Evolutionary conservation across 2,888 invertebrate genomes (phyloP), one percentile per base, ranked within the genome.

Genomic region (Rotaria sp.): DNA sequence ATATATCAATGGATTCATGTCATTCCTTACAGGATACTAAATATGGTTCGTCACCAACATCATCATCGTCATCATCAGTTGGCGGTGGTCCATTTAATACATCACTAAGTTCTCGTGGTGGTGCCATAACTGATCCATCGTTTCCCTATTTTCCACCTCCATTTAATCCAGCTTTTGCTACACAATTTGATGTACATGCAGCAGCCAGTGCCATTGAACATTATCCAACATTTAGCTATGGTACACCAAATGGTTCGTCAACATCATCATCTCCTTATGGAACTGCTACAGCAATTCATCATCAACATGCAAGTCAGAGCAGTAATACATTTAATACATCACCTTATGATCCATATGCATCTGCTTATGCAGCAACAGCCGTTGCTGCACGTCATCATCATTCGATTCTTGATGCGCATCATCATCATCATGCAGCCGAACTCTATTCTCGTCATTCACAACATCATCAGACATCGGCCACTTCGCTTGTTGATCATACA

Each of bases 41-140:
- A 80, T 80, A 80, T 80, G 80, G 80, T 80, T 80, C 80, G 15
- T 80, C 80, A 45, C 80, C 80, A 80, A 80, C 80, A 80, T 80
- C 80, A 26, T 80, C 80, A n/a, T 80, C 80, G 13, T 80, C 80
- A 45, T 80, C 80, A 45, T 80, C 80, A 1, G 45, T 45, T n/a
- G 80, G 80, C 13, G 45, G 41, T 80, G 45, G 45, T 26, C 41
- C 80, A 45, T 80, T 80, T n/a, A 80, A n/a, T 80, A 15, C 80
- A 80, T 26, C 24, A n/a, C 4, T 45, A 1, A 41, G 10, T 45
- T n/a, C 45, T 45, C 80, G 45, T 80, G 41, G 45, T 80, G 26
- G 45, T 80, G 26, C 80, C 45, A 45, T 45, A 45, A n/a, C 41
- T 45, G 45, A 80, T 45, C 80, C 80, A 80, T 67, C 67, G 21